Conservation (phyloP, 1,140 invertebrate genomes). For the Geopemphigus sp. region DNA sequence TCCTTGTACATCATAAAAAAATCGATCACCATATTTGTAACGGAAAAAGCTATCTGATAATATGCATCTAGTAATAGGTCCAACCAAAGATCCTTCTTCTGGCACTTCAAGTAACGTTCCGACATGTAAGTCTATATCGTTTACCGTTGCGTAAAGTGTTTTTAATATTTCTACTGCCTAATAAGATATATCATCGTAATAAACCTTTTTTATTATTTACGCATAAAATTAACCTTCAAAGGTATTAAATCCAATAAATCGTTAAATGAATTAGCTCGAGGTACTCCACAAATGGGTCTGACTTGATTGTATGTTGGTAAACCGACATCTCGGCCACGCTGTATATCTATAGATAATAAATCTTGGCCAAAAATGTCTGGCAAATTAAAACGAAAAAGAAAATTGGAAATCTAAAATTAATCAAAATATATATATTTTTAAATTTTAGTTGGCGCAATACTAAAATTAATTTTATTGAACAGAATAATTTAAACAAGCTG, state of each 20-base stretch:
- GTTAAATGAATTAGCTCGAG: conserved; percentile 60
- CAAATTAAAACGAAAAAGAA: conserved; percentile 22
- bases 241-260: conserved; percentile 62
- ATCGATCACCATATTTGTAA: conserved; percentile 85
- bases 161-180: conserved; percentile 58
- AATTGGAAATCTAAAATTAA: conserved; percentile 26
- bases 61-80: conserved; percentile 92
- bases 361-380: conserved; percentile 32
- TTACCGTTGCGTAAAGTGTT: conserved; percentile 62
- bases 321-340: conserved; percentile 87
- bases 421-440: background rate
- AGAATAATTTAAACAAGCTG: background rate
- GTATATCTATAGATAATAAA: conserved; percentile 61
- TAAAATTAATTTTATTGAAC: background rate
- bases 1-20: conserved; percentile 65
- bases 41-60: conserved; percentile 94
- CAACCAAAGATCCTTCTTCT: conserved; percentile 81
- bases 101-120: conserved; percentile 86
- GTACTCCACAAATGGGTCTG: conserved; percentile 70
- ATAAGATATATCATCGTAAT: conserved; percentile 47
- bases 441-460: too few relatives aligned
- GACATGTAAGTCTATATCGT: conserved; percentile 88
- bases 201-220: background rate
- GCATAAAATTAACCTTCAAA: background rate
- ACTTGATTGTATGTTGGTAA: conserved; percentile 80